Percentiles rank a stretch among this genome's conserved stretches.
phyloP scores from a whole-genome alignment of 2,797 vertebrate species.

The Leuciscus waleckii region DNA sequence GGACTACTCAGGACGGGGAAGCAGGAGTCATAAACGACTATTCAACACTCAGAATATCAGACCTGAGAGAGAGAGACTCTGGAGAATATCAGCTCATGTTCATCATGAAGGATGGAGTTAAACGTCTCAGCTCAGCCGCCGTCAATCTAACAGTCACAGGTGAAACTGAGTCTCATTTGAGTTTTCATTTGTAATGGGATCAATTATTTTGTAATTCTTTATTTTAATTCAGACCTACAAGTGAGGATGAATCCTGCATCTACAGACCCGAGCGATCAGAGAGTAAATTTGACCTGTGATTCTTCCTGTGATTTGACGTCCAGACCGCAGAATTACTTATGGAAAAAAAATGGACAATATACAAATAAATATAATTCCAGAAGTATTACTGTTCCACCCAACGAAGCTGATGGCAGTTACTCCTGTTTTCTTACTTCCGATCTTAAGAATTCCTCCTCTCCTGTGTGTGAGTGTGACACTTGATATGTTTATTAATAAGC shows the following conservation, averaged over 20 bases:
- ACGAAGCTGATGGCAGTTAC: not conserved
- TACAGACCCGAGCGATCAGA: accelerated
- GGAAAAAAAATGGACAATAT: slow-evolving; percentile 42
- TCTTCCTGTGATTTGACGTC: slow-evolving; percentile 36
- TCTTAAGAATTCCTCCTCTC: not conserved
- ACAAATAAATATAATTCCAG: accelerated
- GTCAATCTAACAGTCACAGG: slow-evolving; percentile 52
- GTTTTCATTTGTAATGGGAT: not conserved
- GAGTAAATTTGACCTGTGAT: not conserved
- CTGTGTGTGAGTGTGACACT: slow-evolving; percentile 53
- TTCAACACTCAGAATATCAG: slow-evolving; percentile 37
- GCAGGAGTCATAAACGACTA: not conserved
- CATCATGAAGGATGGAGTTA: slow-evolving; percentile 46
- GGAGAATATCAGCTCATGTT: slow-evolving; percentile 54
- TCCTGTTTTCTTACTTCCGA: not conserved
- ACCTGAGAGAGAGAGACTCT: slow-evolving; percentile 51
- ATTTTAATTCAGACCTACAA: slow-evolving; percentile 41
- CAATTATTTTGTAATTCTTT: not conserved
- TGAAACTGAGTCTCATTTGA: slow-evolving; percentile 14
- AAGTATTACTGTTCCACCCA: accelerated
- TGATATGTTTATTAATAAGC: not conserved
- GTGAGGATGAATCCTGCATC: not conserved
- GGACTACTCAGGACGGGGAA: slow-evolving; percentile 47
- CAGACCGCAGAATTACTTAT: not conserved
- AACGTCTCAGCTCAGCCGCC: slow-evolving; percentile 23